Evolutionary conservation across 2,797 vertebrate species (phyloP).

Genomic region (Diglossa cyanea): DNA sequence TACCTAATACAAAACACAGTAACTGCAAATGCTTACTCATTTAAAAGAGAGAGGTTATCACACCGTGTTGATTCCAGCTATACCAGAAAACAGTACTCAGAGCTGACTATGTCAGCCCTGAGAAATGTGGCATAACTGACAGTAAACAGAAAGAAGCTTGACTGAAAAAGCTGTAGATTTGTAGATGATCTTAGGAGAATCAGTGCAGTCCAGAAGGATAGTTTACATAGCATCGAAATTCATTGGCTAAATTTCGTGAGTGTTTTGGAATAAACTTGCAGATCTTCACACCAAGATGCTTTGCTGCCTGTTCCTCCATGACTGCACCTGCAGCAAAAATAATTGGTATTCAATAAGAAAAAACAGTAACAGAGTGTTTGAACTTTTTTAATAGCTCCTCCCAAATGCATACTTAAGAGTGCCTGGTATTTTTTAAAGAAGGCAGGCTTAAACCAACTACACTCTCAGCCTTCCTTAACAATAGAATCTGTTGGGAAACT

Average conservation of each 20-base stretch:
- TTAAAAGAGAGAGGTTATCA: neutral
- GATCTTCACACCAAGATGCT: slow-evolving; percentile 82
- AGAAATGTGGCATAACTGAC: neutral
- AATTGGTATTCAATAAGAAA: neutral
- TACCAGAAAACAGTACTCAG: neutral
- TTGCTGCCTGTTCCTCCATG: slow-evolving; percentile 85
- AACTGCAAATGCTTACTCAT: neutral
- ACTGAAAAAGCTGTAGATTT: neutral
- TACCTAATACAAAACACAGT: neutral
- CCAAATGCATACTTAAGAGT: neutral
- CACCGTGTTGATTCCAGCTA: neutral
- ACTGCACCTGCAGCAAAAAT: slow-evolving; percentile 81
- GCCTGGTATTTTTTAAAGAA: neutral
- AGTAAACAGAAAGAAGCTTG: neutral
- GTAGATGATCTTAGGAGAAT: neutral
- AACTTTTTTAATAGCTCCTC: neutral
- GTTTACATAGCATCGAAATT: slow-evolving; percentile 91
- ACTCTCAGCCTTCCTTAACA: neutral
- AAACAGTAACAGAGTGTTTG: neutral
- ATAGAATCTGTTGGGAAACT: neutral
- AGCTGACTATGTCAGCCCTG: neutral
- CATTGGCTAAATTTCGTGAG: slow-evolving; percentile 87
- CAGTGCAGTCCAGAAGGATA: slow-evolving; percentile 82
- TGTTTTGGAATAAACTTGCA: slow-evolving; percentile 90
- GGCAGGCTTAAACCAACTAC: neutral